phyloP scores from a whole-genome alignment of 2,888 invertebrate species.

The Zaprionus bogoriensis region DNA sequence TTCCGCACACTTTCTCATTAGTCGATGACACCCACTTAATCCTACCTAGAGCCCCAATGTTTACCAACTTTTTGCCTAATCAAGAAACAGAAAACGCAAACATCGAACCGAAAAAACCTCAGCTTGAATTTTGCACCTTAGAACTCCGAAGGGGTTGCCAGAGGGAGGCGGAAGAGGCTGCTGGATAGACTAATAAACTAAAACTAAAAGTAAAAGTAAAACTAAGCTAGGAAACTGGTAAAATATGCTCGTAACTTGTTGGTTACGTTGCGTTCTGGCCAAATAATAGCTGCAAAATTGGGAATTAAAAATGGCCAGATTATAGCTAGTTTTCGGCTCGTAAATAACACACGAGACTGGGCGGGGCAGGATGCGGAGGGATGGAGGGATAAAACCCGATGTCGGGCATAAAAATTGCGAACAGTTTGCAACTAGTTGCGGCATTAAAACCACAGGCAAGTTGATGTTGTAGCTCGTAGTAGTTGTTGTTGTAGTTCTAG shows the following conservation, averaged over 20 bases:
- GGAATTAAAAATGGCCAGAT: not conserved
- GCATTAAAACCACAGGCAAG: conserved; percentile 13
- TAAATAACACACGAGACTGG: conserved; percentile 11
- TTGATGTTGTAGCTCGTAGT: conserved; percentile 10
- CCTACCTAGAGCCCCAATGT: too few relatives aligned
- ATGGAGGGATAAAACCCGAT: not conserved
- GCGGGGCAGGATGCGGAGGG: too few relatives aligned
- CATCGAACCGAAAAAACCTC: not conserved
- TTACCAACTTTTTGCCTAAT: not conserved
- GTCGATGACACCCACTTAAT: not conserved
- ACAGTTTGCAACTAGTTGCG: conserved; percentile 44
- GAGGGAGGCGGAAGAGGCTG: too few relatives aligned
- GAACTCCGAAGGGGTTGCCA: too few relatives aligned
- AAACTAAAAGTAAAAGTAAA: not conserved
- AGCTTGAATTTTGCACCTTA: not conserved
- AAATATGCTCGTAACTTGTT: not conserved
- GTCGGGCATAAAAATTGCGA: not conserved
- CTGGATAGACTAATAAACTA: not conserved
- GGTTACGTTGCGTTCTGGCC: not conserved
- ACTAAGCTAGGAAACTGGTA: not conserved
- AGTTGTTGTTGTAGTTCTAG: conserved; percentile 19
- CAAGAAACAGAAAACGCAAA: not conserved
- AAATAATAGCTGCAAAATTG: conserved; percentile 1
- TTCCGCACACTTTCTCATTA: too few relatives aligned
- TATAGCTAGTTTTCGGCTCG: not conserved